Base-by-base conservation (phyloP, 2,888 invertebrate genomes). In the Resseliella maxima region DNA sequence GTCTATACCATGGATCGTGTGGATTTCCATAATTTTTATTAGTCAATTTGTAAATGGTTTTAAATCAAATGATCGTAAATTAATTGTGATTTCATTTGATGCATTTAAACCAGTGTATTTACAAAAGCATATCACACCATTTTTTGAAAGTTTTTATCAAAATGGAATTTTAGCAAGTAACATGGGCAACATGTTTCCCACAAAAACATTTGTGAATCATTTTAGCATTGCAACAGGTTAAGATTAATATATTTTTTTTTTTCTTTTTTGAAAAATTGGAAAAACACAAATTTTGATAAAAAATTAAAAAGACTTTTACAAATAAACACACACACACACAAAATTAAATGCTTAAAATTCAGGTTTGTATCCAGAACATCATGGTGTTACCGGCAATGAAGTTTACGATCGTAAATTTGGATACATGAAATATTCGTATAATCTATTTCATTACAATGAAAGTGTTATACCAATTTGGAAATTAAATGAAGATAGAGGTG, bases 401-500 rank as follows among this genome's bases (percentile, higher is more conserved):
- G 72, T 72, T 0, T 72, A 72, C 21, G 72, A 72, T 35, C 72
- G 1, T 18, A 24, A 59, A 15, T 12, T 18, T 12, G 15, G 35
- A 31, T 35, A 35, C 15, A 1, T 35, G 8, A 31, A 72, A 15
- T 72, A 72, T 35, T 36, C 31, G 3, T 36, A 36, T 72, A 10
- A 31, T 15, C 15, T 72, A 15, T 72, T 72, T 72, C 72, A 72
- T 8, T 72, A 72, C 24, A 36, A 72, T 36, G n/a, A 72, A 15
- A 72, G n/a, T 72, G 36, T 36, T 1, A 35, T n/a, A 1, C 72
- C 72, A 35, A 72, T 72, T 72, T 88, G 94, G 94, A 92, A 92
- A 10, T 88, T 93, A 88, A 94, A 94, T 90, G 92, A 94, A 90
- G 90, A 91, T 88, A 88, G 89, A 8, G 92, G 91, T 38, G 91